A percentile compares a stretch with the other conserved stretches of the same genome.
These are phyloP conservation scores for Mimachlamys varia DNA, from an alignment of 2,888 invertebrate genomes.

Conservation along the genomic window DNA sequence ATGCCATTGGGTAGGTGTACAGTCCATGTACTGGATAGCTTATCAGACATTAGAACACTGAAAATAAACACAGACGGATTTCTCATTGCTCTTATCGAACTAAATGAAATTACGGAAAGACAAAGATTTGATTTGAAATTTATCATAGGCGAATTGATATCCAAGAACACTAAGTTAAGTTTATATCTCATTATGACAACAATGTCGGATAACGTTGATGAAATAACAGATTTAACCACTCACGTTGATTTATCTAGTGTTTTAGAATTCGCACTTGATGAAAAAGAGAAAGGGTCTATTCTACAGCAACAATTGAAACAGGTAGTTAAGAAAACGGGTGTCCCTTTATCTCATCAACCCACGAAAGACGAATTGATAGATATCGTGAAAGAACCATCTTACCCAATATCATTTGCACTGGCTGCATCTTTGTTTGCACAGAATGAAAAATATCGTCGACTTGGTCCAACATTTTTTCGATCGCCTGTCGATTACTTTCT, in stretches of 20 bases:
- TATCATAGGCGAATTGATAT: not conserved
- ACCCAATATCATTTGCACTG: not conserved
- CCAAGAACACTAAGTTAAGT: not conserved
- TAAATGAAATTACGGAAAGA: not conserved
- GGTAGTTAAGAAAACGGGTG: not conserved
- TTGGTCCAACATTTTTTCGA: not conserved
- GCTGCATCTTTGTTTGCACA: conserved; percentile 1
- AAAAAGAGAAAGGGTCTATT: not conserved
- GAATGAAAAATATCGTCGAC: conserved; percentile 3
- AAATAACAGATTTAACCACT: not conserved
- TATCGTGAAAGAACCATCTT: not conserved
- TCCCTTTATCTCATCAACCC: not conserved
- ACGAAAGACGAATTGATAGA: not conserved
- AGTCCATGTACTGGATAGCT: not conserved
- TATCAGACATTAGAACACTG: not conserved
- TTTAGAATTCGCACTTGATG: not conserved
- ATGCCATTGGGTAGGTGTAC: not conserved
- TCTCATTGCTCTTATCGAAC: not conserved
- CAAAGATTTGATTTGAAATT: not conserved
- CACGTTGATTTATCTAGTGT: not conserved
- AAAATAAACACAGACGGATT: not conserved
- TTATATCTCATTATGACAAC: not conserved
- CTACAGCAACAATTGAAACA: not conserved
- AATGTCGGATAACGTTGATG: not conserved
- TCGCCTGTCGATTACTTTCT: not conserved